Percentiles rank a stretch among this genome's conserved stretches.
These are phyloP conservation scores for Poecile montanus DNA, from an alignment of 2,797 vertebrate species.

Conservation along the genomic window DNA sequence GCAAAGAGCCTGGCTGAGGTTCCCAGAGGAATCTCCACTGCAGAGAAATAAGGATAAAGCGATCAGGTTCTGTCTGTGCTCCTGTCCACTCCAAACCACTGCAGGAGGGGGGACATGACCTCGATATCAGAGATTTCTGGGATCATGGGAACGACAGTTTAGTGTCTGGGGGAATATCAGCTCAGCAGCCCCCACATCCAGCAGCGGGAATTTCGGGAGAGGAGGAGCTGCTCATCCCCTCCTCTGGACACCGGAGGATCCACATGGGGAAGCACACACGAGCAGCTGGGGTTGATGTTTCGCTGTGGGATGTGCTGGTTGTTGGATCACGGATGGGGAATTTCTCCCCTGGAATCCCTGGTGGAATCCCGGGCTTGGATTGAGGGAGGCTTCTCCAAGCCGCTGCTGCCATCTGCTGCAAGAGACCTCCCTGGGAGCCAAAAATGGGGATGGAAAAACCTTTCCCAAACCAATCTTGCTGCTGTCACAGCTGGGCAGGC, in stretches of 20 bases:
- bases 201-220: not conserved
- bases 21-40: not conserved
- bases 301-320: accelerated
- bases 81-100: accelerated
- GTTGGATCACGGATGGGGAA: accelerated
- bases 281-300: accelerated
- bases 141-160: accelerated
- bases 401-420: slow-evolving; percentile 57
- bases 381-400: not conserved
- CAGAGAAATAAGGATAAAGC: not conserved
- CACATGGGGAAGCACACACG: accelerated
- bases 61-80: accelerated
- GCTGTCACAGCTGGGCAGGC: accelerated
- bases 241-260: not conserved
- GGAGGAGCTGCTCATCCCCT: not conserved
- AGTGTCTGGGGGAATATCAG: no score
- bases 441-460: not conserved
- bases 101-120: accelerated
- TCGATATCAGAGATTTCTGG: not conserved
- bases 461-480: accelerated
- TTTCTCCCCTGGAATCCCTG: accelerated
- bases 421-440: not conserved
- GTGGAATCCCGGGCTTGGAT: not conserved
- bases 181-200: not conserved
- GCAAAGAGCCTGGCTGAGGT: not conserved